phyloP scores from a whole-genome alignment of 2,797 vertebrate genomes.

The Syngnathus acus region DNA sequence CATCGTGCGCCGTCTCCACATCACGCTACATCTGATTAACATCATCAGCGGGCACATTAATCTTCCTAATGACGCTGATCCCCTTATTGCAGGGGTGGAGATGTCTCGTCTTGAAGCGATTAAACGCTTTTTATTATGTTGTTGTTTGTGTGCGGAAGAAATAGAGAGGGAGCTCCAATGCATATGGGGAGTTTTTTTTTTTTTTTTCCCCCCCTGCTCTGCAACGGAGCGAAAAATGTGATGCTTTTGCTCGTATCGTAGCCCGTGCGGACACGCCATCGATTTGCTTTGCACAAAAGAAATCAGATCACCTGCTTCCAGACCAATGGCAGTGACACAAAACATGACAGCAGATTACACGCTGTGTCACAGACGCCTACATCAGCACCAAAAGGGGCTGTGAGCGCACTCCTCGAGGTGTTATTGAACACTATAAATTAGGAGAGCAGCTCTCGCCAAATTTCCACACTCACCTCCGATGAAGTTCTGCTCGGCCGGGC shows the following conservation, averaged over 20 bases:
- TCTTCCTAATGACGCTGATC: slow-evolving; percentile 65
- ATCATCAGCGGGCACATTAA: slow-evolving; percentile 69
- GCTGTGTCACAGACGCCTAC: slow-evolving; percentile 27
- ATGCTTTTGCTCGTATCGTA: neutral
- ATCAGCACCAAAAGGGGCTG: slow-evolving; percentile 23
- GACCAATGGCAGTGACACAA: slow-evolving; percentile 17
- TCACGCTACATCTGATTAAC: slow-evolving; percentile 64
- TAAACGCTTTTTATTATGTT: slow-evolving; percentile 58
- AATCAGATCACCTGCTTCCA: slow-evolving; percentile 20
- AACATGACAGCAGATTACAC: slow-evolving; percentile 33
- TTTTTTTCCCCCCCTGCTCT: neutral
- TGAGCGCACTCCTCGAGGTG: slow-evolving; percentile 22
- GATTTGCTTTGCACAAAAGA: slow-evolving; percentile 11
- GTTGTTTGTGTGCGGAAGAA: slow-evolving; percentile 21
- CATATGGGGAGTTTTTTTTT: neutral
- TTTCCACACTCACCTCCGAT: slow-evolving; percentile 73
- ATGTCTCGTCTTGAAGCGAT: slow-evolving; percentile 65
- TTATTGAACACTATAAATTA: slow-evolving; percentile 21
- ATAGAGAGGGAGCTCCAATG: slow-evolving; percentile 16
- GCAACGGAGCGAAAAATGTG: neutral
- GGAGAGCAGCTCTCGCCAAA: slow-evolving; percentile 5
- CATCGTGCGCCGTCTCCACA: slow-evolving; percentile 51
- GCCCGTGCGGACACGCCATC: neutral
- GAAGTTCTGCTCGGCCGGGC: slow-evolving; percentile 82
- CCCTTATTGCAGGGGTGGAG: slow-evolving; percentile 65